Conservation (phyloP, 2,113 vertebrate genomes). For the Lasiurus borealis region DNA sequence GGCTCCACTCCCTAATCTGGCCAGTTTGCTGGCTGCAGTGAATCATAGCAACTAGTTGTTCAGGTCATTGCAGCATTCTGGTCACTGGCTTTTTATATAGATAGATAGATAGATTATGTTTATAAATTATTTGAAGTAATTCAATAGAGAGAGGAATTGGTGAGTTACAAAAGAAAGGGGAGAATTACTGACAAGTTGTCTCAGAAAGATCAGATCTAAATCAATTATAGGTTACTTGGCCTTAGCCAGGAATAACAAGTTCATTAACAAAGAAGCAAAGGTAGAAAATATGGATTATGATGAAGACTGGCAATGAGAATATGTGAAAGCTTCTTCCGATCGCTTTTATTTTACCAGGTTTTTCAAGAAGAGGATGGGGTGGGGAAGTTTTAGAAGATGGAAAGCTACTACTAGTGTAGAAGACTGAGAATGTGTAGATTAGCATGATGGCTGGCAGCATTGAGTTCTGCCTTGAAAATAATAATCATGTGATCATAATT, state of each 20-base stretch:
- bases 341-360: neutral
- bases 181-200: neutral
- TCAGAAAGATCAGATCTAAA: neutral
- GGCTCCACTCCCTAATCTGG: too few relatives aligned
- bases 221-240: neutral
- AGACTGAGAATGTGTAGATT: neutral
- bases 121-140: neutral
- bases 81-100: too few relatives aligned
- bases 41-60: too few relatives aligned
- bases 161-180: neutral
- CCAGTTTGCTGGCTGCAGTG: too few relatives aligned
- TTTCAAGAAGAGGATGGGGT: neutral
- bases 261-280: neutral
- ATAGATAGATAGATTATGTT: neutral
- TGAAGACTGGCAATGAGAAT: neutral
- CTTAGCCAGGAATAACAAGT: neutral
- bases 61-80: too few relatives aligned
- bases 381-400: accelerated
- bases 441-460: neutral
- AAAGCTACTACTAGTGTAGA: neutral
- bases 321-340: neutral
- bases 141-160: neutral
- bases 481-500: neutral
- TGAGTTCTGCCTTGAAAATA: neutral
- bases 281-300: neutral